phyloP scores from a whole-genome alignment of 2,113 vertebrate species.

The Ciconia stormi region DNA sequence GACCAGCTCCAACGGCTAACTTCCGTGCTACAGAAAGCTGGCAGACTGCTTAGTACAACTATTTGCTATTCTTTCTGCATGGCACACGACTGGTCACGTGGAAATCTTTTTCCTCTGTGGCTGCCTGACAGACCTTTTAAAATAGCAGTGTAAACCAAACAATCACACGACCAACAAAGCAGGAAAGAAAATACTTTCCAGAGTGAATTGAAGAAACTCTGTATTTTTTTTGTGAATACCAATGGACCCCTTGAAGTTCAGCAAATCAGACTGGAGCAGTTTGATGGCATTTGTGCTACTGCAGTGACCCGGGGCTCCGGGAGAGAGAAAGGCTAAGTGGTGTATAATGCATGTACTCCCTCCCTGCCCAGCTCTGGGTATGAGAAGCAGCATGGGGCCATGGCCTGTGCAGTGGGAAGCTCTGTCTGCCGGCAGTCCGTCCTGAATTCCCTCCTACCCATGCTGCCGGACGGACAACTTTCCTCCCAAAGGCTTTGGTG shows the following conservation, averaged over 20 bases:
- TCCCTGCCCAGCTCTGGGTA: background rate
- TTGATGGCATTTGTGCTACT: background rate
- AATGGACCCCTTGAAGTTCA: background rate
- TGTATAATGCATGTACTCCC: background rate
- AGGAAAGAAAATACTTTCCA: slow-evolving; percentile 25
- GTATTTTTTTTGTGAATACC: background rate
- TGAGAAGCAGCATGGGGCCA: background rate
- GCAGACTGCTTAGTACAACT: background rate
- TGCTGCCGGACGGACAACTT: fast-evolving
- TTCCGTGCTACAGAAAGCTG: fast-evolving
- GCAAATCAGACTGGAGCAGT: background rate
- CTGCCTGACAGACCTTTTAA: slow-evolving; percentile 25
- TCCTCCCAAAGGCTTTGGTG: background rate
- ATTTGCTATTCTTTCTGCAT: background rate
- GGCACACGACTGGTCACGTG: background rate
- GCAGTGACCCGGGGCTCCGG: background rate
- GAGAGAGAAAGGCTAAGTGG: background rate
- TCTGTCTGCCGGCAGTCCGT: background rate
- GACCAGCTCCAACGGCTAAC: background rate
- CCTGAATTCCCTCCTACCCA: background rate
- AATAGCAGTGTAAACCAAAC: slow-evolving; percentile 12
- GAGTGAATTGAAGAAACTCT: background rate
- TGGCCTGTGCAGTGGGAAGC: background rate
- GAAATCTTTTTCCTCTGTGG: slow-evolving; percentile 2
- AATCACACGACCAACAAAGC: background rate